Evolutionary conservation across 92 coral and sea anemone species (phyloP), one percentile per base, ranked within the genome.

Genomic region (Bergia puertoricense): DNA sequence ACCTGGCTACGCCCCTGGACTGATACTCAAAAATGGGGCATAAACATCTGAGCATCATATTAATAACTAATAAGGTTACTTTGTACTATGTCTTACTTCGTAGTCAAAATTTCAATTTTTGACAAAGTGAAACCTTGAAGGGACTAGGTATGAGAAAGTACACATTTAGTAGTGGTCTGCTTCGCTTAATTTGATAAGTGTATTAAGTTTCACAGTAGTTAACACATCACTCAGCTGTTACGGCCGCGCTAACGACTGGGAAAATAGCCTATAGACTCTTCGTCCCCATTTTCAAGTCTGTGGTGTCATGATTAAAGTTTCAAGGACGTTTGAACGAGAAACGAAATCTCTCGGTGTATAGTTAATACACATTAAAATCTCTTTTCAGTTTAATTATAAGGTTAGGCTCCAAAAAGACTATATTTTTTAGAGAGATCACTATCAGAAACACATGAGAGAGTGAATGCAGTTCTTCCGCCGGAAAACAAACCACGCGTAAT

Each of bases 221-320:
- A 40, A 36, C 41, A 40, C 3, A 36, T 72, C 76, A 36, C 77
- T 74, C 77, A 74, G 77, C 20, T 74, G 44, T 73, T 20, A 66
- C 54, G 54, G 54, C 54, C 54, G 11, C 54, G 59, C 59, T 54
- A 54, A 62, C 69, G 30, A 2, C 69, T 18, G 5, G 14, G 4
- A 14, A 74, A 1, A 51, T 56, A 36, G 62, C 0, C 6, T 50
- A 30, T 69, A 81, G 85, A 62, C 38, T 59, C 18, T 39, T 20
- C 0, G 85, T 81, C 85, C 85, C 74, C 85, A 57, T 62, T 66
- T 62, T 65, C 15, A 3, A 59, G 62, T 36, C 85, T 81, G 72
- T 20, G 42, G 44, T 9, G 37, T 14, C 10, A 20, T 16, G 85
- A 81, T 81, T 81, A 81, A 62, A 20, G 30, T 10, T 16, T 38